Evolutionary conservation across 2,113 vertebrate species (phyloP).

Genomic region (Tragelaphus imberbis): DNA sequence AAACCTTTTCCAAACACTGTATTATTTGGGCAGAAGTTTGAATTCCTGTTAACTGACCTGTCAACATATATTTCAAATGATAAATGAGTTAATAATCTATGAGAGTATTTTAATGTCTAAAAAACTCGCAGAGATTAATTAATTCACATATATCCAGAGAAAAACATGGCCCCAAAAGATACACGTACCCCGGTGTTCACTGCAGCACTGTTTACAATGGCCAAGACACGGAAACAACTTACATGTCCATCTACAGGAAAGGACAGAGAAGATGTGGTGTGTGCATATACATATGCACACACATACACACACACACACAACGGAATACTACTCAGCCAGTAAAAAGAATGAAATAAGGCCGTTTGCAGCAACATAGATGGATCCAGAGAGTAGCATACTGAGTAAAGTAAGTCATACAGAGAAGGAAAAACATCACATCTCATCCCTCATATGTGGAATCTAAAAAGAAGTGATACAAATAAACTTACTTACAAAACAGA

Average conservation of each 20-base stretch:
- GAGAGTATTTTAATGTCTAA: not conserved
- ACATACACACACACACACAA: not conserved
- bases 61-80: not conserved
- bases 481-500: not conserved
- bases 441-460: not conserved
- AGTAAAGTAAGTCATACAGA: not conserved
- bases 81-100: not conserved
- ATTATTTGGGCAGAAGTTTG: not conserved
- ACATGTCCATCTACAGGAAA: not conserved
- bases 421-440: not conserved
- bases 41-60: not conserved
- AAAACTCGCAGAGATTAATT: not conserved
- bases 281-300: not conserved
- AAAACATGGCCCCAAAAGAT: not conserved
- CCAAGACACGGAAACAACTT: not conserved
- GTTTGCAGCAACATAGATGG: not conserved
- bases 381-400: not conserved
- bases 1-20: not conserved
- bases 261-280: rapidly evolving
- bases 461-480: not conserved
- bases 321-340: not conserved
- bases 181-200: not conserved
- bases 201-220: not conserved
- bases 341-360: not conserved
- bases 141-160: not conserved